These are phyloP conservation scores for Drosophila tani DNA, from an alignment of 1,140 invertebrate genomes.

Conservation along the genomic window DNA sequence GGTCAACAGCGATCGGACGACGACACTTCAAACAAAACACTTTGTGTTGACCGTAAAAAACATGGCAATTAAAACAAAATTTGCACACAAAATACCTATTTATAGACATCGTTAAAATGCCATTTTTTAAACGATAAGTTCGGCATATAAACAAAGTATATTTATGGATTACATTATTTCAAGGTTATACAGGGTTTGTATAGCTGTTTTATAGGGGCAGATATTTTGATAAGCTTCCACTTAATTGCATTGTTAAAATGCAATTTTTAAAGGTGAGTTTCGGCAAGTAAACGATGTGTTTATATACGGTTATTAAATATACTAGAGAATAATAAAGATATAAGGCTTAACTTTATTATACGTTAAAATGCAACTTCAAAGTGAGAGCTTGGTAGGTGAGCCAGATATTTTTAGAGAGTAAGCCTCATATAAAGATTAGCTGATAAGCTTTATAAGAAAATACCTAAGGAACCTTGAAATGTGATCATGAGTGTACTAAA, in stretches of 20 bases:
- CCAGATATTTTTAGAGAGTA: not conserved
- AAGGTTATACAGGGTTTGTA: too few relatives aligned
- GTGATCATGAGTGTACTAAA: not conserved
- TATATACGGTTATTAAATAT: not conserved
- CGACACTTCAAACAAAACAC: not conserved
- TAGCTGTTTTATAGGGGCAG: not conserved
- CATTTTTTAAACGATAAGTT: not conserved
- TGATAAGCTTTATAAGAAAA: not conserved
- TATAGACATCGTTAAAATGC: slow-evolving; percentile 4
- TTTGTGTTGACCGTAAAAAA: not conserved
- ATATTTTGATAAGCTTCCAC: not conserved
- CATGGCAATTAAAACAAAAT: not conserved
- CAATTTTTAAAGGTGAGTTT: not conserved
- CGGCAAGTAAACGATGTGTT: not conserved
- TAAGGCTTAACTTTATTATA: not conserved
- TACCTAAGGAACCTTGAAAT: not conserved
- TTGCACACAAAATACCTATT: not conserved
- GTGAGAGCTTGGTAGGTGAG: not conserved
- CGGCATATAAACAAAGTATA: not conserved
- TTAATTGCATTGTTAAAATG: slow-evolving; percentile 7
- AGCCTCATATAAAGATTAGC: not conserved
- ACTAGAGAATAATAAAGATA: slow-evolving; percentile 3
- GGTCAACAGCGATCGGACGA: slow-evolving; percentile 17
- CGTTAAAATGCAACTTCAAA: not conserved
- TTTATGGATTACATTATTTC: slow-evolving; percentile 1